phyloP scores from a whole-genome alignment of 2,113 vertebrate genomes.

The Petaurus breviceps region DNA sequence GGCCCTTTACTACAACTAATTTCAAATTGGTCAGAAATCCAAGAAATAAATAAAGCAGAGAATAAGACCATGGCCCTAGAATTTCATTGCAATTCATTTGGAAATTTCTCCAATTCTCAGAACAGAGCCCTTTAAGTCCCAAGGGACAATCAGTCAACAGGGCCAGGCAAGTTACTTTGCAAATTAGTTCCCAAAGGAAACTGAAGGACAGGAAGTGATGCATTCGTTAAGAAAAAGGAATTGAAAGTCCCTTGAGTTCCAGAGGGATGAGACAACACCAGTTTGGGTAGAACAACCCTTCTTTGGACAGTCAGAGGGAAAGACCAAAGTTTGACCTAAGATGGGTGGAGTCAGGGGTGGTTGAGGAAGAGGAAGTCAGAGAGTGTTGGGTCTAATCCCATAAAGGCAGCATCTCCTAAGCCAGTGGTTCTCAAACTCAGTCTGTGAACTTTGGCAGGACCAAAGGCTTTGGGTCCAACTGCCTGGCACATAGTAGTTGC shows the following conservation, averaged over 20 bases:
- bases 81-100: background rate
- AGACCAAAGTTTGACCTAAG: background rate
- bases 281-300: conserved; percentile 38
- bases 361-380: conserved; percentile 75
- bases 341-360: conserved; percentile 46
- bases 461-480: background rate
- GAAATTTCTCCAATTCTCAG: background rate
- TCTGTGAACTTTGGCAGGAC: background rate
- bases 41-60: background rate
- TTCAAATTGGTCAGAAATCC: background rate
- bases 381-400: background rate
- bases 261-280: conserved; percentile 63
- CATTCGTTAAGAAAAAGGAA: conserved; percentile 51
- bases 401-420: background rate
- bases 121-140: background rate
- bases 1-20: background rate
- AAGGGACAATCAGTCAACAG: conserved; percentile 4
- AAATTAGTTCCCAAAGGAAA: background rate
- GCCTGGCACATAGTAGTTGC: background rate
- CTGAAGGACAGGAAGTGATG: conserved; percentile 57
- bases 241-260: conserved; percentile 63
- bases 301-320: conserved; percentile 41
- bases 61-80: background rate
- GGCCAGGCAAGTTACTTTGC: conserved; percentile 27
- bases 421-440: background rate